phyloP scores from a whole-genome alignment of 2,888 invertebrate genomes.

The Drosophila nigritarsus region DNA sequence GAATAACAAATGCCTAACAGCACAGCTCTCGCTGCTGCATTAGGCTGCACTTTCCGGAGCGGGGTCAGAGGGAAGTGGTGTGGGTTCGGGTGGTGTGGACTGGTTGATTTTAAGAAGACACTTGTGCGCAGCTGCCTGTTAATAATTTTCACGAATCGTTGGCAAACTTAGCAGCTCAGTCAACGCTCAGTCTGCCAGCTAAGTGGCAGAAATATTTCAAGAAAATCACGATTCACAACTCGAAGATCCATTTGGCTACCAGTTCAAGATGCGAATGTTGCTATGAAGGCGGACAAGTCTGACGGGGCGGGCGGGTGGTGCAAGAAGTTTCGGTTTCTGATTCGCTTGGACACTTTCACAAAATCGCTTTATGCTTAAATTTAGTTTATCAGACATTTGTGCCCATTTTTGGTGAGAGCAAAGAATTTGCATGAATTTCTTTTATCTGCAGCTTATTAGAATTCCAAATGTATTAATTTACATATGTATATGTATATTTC shows the following conservation, averaged over 20 bases:
- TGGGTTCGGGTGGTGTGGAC: not conserved
- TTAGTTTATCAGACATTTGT: slow-evolving; percentile 59
- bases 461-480: not conserved
- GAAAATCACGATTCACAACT: slow-evolving; percentile 75
- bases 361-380: slow-evolving; percentile 37
- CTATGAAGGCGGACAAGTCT: slow-evolving; percentile 25
- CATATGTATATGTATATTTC: not conserved
- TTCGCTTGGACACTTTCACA: slow-evolving; percentile 71
- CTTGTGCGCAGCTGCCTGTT: slow-evolving; percentile 39
- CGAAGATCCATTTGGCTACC: slow-evolving; percentile 37
- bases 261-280: not conserved
- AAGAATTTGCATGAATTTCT: slow-evolving; percentile 61
- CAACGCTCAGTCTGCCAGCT: slow-evolving; percentile 12
- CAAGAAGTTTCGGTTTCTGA: slow-evolving; percentile 7
- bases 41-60: slow-evolving; percentile 26
- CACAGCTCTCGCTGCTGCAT: slow-evolving; percentile 26
- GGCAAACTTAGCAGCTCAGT: slow-evolving; percentile 37
- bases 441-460: slow-evolving; percentile 18
- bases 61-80: not conserved
- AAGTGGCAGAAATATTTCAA: slow-evolving; percentile 71
- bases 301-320: not conserved
- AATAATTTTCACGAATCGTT: slow-evolving; percentile 44
- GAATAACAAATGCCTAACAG: slow-evolving; percentile 52
- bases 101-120: slow-evolving; percentile 12
- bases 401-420: slow-evolving; percentile 46